Evolutionary conservation across 2,113 vertebrate genomes (phyloP).

Genomic region (Poeciliopsis turrubarensis): DNA sequence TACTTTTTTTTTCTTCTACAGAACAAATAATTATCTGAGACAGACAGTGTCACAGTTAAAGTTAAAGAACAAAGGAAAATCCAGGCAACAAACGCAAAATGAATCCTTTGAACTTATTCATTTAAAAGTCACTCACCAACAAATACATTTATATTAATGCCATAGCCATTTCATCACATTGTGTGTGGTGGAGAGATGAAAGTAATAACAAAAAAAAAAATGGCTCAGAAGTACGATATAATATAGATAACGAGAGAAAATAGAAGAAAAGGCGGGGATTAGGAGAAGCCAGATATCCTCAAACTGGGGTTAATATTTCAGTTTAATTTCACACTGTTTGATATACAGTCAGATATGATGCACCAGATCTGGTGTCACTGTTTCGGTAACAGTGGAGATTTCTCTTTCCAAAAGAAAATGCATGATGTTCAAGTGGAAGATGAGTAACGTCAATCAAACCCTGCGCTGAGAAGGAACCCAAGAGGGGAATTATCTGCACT

Average conservation of each 20-base stretch:
- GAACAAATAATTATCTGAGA: constrained; percentile 31
- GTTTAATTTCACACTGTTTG: constrained; percentile 45
- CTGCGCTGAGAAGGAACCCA: constrained; percentile 31
- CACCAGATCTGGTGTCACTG: constrained; percentile 33
- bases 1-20: no score
- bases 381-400: constrained; percentile 38
- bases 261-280: constrained; percentile 47
- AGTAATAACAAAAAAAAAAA: constrained; percentile 29
- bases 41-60: constrained; percentile 29
- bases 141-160: constrained; percentile 29
- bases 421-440: constrained; percentile 54
- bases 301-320: constrained; percentile 59
- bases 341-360: constrained; percentile 49
- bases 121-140: constrained; percentile 24
- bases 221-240: constrained; percentile 22
- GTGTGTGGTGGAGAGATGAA: constrained; percentile 2
- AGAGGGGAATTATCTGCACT: constrained; percentile 41
- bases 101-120: constrained; percentile 41
- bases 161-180: constrained; percentile 15
- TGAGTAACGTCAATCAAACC: constrained; percentile 58
- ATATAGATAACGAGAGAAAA: constrained; percentile 40
- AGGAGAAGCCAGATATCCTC: constrained; percentile 51
- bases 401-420: constrained; percentile 44
- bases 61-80: constrained; percentile 23
- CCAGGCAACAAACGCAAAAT: constrained; percentile 19